phyloP scores from a whole-genome alignment of 2,797 vertebrate species.

The Acanthornis magna region DNA sequence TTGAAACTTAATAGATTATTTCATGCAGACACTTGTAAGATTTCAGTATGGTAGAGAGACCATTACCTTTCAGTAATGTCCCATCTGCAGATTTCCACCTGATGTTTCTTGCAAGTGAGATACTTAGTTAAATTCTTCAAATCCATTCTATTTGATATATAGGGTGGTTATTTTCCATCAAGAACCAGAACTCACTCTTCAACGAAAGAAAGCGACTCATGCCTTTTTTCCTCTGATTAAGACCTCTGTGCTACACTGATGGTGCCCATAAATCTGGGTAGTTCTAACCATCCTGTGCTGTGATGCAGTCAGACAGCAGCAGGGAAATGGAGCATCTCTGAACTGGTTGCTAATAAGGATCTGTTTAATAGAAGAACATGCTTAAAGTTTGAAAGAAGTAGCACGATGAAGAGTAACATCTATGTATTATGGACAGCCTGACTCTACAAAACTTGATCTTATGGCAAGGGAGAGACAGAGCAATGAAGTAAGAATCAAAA shows the following conservation, averaged over 20 bases:
- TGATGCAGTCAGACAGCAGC: background rate
- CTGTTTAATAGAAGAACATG: background rate
- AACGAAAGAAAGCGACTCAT: fast-evolving
- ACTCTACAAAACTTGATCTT: background rate
- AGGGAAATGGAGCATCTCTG: background rate
- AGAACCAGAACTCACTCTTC: background rate
- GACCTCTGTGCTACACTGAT: background rate
- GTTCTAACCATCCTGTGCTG: background rate
- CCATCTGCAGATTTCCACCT: background rate
- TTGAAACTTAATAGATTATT: background rate
- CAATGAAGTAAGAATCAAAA: background rate
- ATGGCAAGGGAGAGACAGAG: background rate
- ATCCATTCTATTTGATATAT: background rate
- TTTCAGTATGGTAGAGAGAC: background rate
- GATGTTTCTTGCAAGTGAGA: background rate
- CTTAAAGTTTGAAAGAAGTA: background rate
- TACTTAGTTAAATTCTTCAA: background rate
- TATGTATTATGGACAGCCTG: background rate
- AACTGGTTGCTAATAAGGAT: background rate
- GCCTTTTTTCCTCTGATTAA: background rate
- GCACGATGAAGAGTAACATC: background rate
- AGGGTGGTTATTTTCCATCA: background rate
- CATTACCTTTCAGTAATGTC: background rate
- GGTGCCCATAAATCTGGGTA: background rate
- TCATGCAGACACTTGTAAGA: background rate